Evolutionary conservation across 2,113 vertebrate genomes (phyloP).

Genomic region (Cebus imitator): DNA sequence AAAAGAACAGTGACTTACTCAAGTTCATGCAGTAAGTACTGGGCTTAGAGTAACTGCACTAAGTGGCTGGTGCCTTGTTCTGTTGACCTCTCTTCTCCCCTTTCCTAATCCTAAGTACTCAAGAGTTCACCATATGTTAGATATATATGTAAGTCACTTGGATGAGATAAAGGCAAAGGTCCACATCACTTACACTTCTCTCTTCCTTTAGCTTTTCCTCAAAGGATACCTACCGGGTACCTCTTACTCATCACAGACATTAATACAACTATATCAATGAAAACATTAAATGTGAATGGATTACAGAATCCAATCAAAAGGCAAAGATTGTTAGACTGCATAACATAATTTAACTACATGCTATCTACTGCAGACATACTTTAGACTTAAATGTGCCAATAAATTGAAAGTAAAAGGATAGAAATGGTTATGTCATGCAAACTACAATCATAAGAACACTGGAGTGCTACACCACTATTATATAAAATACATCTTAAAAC

Average conservation of each 20-base stretch:
- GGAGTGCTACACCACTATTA: not conserved
- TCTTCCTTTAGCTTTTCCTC: not conserved
- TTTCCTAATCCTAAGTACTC: not conserved
- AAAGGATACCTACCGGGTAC: not conserved
- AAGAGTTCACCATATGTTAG: not conserved
- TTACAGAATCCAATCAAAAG: not conserved
- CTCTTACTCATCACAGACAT: not conserved
- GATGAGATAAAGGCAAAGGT: not conserved
- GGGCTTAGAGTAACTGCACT: not conserved
- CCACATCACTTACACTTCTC: not conserved
- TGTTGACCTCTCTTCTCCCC: not conserved
- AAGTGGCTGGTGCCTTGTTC: not conserved
- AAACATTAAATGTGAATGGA: not conserved
- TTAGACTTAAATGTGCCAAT: not conserved
- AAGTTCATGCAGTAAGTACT: not conserved
- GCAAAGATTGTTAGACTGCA: not conserved
- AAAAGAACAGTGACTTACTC: not conserved
- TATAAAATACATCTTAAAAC: not conserved
- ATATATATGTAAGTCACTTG: not conserved
- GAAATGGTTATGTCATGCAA: not conserved
- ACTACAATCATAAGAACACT: not conserved
- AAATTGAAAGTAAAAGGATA: not conserved
- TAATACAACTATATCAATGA: not conserved
- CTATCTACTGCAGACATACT: not conserved
- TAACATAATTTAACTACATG: not conserved